These are phyloP conservation scores for Campoletis raptor DNA, from an alignment of 2,888 invertebrate genomes.

Conservation along the genomic window DNA sequence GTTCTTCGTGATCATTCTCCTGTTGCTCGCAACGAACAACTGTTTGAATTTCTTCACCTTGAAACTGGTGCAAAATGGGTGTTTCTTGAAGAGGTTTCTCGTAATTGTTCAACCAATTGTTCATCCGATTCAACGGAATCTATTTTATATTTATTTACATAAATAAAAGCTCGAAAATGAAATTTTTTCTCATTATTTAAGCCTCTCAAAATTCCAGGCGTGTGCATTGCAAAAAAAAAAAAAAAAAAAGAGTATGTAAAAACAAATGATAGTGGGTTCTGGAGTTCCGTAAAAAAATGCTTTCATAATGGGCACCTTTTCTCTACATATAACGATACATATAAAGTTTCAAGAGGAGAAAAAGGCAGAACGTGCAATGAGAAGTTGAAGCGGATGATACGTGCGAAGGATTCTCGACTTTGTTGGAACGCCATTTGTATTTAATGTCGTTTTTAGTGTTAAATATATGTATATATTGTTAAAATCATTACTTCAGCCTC, in stretches of 20 bases:
- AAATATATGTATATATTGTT: conserved; percentile 10
- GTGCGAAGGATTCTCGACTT: conserved; percentile 48
- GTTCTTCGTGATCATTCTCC: conserved; percentile 55
- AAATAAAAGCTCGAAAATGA: no score
- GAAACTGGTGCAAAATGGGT: background rate
- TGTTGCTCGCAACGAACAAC: conserved; percentile 65
- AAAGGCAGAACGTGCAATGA: conserved; percentile 15
- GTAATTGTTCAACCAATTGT: background rate
- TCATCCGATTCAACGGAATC: background rate
- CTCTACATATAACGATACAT: background rate
- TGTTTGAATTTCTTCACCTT: background rate
- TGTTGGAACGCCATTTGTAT: conserved; percentile 74
- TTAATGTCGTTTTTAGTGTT: conserved; percentile 77
- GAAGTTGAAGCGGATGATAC: conserved; percentile 39
- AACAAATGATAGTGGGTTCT: background rate
- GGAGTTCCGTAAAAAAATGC: background rate
- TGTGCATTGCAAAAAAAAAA: background rate
- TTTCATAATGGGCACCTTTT: background rate
- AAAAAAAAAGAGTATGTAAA: no score
- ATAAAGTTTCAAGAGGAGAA: conserved; percentile 4
- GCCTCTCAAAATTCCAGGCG: background rate
- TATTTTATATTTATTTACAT: background rate
- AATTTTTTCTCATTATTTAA: no score
- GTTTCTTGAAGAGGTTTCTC: background rate
- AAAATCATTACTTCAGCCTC: conserved; percentile 73